Evolutionary conservation across 2,797 vertebrate genomes (phyloP).

Genomic region (Clarias laeviceps): DNA sequence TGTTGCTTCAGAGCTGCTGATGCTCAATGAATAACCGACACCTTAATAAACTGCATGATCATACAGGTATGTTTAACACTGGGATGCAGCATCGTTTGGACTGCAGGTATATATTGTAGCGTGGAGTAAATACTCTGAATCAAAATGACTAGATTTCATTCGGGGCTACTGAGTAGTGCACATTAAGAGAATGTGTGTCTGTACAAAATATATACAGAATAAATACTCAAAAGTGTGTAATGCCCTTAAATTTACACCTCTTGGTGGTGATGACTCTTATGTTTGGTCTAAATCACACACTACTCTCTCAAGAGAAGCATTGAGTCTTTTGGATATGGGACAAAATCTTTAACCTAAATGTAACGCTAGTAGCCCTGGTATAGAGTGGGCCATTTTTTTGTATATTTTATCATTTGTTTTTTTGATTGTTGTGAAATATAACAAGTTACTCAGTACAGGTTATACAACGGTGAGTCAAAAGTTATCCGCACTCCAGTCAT

Average conservation of each 20-base stretch:
- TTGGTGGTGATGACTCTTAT: background rate
- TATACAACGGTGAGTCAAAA: too few relatives aligned
- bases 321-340: background rate
- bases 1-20: background rate
- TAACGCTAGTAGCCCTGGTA: background rate
- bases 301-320: background rate
- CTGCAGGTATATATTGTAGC: background rate
- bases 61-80: background rate
- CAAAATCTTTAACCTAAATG: background rate
- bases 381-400: background rate
- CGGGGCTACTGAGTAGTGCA: background rate
- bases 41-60: conserved; percentile 7
- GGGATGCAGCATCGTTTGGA: background rate
- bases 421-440: background rate
- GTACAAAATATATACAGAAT: background rate
- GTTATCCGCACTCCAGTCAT: too few relatives aligned
- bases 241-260: background rate
- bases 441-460: background rate
- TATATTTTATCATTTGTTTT: background rate
- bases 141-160: background rate
- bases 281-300: background rate
- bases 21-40: background rate
- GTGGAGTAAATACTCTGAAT: conserved; percentile 1
- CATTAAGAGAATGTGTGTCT: background rate
- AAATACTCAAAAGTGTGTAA: background rate